Base-by-base conservation (phyloP, 2,113 vertebrate species). In the Actenoides lindsayi region DNA sequence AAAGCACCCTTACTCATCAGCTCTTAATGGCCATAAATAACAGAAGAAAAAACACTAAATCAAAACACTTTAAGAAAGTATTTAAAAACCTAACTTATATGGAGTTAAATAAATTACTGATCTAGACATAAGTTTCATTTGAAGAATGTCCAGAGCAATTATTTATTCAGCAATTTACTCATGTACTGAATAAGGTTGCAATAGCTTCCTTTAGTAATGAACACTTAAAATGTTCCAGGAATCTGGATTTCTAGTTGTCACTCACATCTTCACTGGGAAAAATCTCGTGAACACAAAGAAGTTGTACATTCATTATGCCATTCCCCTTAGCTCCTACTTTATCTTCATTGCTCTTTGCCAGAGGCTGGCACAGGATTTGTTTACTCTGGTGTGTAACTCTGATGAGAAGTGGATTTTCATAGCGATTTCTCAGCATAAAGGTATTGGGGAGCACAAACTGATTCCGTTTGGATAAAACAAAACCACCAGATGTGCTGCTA, bases 381-480 rank as follows among this genome's bases (percentile, higher is more conserved):
- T 90, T 93, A 27, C 48, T 82, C 79, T 65, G 57, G 44, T 92
- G 65, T 71, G 69, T 75, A 91, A 69, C 41, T 78, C 56, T 16
- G 23, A 80, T 44, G 54, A 69, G 57, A 90, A 88, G 37, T 28
- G 30, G 31, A 85, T 85, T 83, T 96, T 88, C 46, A 56, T 5
- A 62, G 59, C 39, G 57, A 73, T 83, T 88, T 92, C 79, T 88
- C 67, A 85, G 37, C 50, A 69, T 64, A 73, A 83, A 92, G 48
- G 23, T 64, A 85, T n/a, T 33, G 39, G 10, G 31, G 89, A 85
- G 35, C 23, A 68, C 19, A 74, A 76, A 80, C 30, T 74, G 57
- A 87, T 82, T 67, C 89, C 33, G 64, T 81, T 33, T 33, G 62
- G 74, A 94, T 74, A 50, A 94, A 94, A 83, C 50, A 86, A 56